Base-by-base conservation (phyloP, 2,888 invertebrate genomes). In the Tenodera sinensis region DNA sequence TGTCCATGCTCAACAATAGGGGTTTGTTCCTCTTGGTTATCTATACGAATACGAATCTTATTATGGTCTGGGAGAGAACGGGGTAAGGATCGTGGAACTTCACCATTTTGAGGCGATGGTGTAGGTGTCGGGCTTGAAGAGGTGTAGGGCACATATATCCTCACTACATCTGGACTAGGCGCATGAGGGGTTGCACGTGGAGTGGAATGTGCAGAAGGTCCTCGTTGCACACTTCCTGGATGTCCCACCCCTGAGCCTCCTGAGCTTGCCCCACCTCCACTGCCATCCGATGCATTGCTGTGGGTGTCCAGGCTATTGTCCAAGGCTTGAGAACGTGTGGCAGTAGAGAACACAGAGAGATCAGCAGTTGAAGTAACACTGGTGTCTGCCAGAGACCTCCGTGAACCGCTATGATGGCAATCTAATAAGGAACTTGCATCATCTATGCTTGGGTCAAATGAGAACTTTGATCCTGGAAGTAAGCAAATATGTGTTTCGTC, bases 311-410 rank as follows among this genome's bases (percentile, higher is more conserved):
- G 94, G 91, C 96, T 96, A 94, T 96, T 96, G 93, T 96, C 96
- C 89, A 96, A 95, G 84, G 95, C 96, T 92, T 96, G 96, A 20
- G 96, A 96, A 88, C 96, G 94, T 20, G 96, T 96, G 92, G 96
- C 95, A 90, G 95, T 94, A 9, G 93, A 93, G 93, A 97, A 96
- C 91, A 97, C 96, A 91, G 97, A 97, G 90, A 97, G 94, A 93
- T 97, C 97, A 0, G 97, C 97, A 0, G 97, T 97, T 88, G 97
- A 97, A 54, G 97, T 97, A 88, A 97, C 96, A 91, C 97, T 97
- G 30, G 97, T 97, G 92, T 97, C 97, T 28, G 97, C 97, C 90
- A 97, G 94, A 88, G 97, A 97, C 88, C 97, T 96, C 89, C 97
- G 95, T 28, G 97, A 97, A 42, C 97, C 96, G 90, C 95, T 94